phyloP scores from a whole-genome alignment of 2,797 vertebrate species.

The Hoplostethus mediterraneus region DNA sequence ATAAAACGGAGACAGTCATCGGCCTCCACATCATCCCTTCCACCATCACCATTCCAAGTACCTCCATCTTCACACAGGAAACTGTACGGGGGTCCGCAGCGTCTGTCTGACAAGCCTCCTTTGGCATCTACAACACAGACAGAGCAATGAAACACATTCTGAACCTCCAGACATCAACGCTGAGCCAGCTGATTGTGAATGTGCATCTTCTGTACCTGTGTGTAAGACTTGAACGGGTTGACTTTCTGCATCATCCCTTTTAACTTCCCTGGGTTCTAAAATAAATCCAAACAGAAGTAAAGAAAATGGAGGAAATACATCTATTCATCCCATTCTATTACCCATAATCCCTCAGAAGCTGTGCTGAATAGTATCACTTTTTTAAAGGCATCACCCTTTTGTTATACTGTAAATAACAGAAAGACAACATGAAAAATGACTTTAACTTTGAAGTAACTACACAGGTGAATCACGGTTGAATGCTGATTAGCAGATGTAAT shows the following conservation, averaged over 20 bases:
- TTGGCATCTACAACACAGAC: constrained; percentile 26
- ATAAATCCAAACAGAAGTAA: no score
- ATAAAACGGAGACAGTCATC: not conserved
- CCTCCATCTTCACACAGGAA: not conserved
- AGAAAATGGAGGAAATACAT: no score
- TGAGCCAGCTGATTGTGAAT: not conserved
- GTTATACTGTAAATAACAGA: no score
- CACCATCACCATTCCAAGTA: no score
- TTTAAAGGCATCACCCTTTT: not conserved
- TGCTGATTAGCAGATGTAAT: no score
- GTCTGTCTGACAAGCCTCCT: constrained; percentile 34
- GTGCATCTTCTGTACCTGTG: constrained; percentile 55
- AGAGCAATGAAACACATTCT: not conserved
- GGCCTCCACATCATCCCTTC: not conserved
- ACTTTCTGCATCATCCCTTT: constrained; percentile 75
- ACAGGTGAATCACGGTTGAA: no score
- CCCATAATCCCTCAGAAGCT: not conserved
- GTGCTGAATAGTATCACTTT: not conserved
- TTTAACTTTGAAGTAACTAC: no score
- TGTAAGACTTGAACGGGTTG: constrained; percentile 67
- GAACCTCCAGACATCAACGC: no score
- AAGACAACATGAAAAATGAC: no score
- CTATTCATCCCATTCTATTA: not conserved
- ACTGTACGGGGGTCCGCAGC: not conserved
- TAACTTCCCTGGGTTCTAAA: constrained; percentile 65